phyloP scores from a whole-genome alignment of 2,888 invertebrate genomes.

The Escarpia spicata region DNA sequence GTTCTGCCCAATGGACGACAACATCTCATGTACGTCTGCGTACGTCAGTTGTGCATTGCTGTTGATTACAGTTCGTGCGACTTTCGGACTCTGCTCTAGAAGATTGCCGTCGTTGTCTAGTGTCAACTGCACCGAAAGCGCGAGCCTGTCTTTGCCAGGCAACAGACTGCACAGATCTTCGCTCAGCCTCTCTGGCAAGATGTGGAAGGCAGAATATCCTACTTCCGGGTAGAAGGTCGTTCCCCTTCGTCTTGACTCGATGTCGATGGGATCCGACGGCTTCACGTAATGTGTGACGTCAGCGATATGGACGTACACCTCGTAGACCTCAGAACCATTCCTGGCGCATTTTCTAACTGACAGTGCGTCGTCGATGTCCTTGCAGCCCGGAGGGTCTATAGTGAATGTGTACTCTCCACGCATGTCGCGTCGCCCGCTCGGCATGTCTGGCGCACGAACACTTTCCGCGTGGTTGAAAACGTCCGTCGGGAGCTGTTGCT shows the following conservation, averaged over 20 bases:
- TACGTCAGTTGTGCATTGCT: conserved; percentile 49
- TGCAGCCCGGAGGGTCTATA: conserved; percentile 90
- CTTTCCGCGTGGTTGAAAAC: conserved; percentile 34
- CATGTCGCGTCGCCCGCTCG: conserved; percentile 61
- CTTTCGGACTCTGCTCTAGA: conserved; percentile 25
- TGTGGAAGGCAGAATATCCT: conserved; percentile 78
- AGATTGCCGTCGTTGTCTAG: conserved; percentile 76
- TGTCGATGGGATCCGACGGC: conserved; percentile 74
- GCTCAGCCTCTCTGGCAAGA: conserved; percentile 91
- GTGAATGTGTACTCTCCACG: conserved; percentile 80
- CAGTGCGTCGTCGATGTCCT: conserved; percentile 94
- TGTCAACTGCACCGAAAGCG: conserved; percentile 91
- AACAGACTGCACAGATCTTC: conserved; percentile 67
- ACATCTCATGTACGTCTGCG: conserved; percentile 49
- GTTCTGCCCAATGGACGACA: background rate
- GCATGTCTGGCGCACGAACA: conserved; percentile 40
- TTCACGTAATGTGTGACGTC: conserved; percentile 87
- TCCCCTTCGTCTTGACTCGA: conserved; percentile 80
- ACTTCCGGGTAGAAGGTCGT: conserved; percentile 68
- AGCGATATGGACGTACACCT: conserved; percentile 88
- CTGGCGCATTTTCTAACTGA: conserved; percentile 79
- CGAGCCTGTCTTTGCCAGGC: conserved; percentile 68
- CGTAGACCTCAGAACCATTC: conserved; percentile 70
- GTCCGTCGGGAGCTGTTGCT: background rate
- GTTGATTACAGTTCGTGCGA: conserved; percentile 44